These are phyloP conservation scores for Hetaerina americana DNA, from an alignment of 1,140 invertebrate genomes.

Conservation along the genomic window DNA sequence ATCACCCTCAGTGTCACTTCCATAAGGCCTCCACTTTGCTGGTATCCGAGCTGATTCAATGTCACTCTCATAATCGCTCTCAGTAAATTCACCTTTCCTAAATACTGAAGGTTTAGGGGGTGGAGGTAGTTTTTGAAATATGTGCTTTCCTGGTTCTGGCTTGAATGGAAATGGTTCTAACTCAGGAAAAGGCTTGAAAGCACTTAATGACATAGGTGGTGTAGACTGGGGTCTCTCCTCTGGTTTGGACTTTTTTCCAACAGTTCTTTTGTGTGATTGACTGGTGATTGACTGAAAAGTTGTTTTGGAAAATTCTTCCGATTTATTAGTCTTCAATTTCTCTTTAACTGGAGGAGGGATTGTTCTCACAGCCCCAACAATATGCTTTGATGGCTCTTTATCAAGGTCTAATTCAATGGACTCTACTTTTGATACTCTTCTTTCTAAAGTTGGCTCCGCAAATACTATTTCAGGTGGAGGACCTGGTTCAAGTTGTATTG, in stretches of 20 bases:
- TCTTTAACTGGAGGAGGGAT: slow-evolving; percentile 29
- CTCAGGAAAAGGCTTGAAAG: slow-evolving; percentile 31
- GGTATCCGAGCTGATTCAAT: slow-evolving; percentile 36
- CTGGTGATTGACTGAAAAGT: background rate
- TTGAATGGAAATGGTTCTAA: slow-evolving; percentile 37
- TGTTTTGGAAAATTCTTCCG: background rate
- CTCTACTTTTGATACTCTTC: slow-evolving; percentile 40
- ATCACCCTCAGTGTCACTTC: slow-evolving; percentile 48
- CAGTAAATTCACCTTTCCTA: slow-evolving; percentile 39
- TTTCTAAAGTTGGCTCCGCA: slow-evolving; percentile 30
- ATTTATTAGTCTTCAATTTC: slow-evolving; percentile 16
- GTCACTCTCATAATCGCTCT: slow-evolving; percentile 63
- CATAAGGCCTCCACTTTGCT: slow-evolving; percentile 46
- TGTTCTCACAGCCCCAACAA: slow-evolving; percentile 35
- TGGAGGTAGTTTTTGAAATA: slow-evolving; percentile 24
- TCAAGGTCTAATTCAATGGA: slow-evolving; percentile 40
- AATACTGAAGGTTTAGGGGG: slow-evolving; percentile 47
- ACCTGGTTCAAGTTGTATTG: slow-evolving; percentile 37
- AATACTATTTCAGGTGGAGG: slow-evolving; percentile 50
- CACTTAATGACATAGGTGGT: slow-evolving; percentile 14
- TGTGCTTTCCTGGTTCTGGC: slow-evolving; percentile 27
- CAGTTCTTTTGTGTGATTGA: background rate
- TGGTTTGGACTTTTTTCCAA: background rate
- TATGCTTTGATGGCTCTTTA: slow-evolving; percentile 35
- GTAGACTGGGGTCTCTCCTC: background rate